Evolutionary conservation across 2,113 vertebrate genomes (phyloP).

Genomic region (Spermophilus dauricus): DNA sequence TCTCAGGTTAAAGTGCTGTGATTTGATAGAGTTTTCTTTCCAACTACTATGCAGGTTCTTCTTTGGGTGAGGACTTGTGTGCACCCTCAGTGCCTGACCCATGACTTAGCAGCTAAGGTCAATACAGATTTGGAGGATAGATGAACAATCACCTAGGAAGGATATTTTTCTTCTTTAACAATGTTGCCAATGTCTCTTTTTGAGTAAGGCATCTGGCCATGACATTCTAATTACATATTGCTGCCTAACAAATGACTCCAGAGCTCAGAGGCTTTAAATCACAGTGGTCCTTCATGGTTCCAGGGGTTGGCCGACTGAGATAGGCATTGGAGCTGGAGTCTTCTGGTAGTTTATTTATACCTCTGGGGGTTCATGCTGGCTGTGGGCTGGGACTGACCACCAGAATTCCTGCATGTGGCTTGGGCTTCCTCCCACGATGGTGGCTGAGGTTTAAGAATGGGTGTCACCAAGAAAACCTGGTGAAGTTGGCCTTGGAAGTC

Average conservation of each 20-base stretch:
- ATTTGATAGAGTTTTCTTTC: neutral
- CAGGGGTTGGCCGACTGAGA: accelerated
- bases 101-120: accelerated
- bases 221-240: accelerated
- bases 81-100: neutral
- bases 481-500: neutral
- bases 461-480: neutral
- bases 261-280: too few species aligned
- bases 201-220: neutral
- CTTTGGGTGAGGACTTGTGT: too few species aligned
- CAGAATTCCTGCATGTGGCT: accelerated
- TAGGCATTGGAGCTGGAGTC: neutral
- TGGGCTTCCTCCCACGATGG: neutral
- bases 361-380: neutral
- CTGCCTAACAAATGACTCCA: neutral
- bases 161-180: neutral
- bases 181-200: accelerated
- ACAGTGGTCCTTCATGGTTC: accelerated
- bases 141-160: accelerated
- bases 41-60: accelerated
- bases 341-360: neutral
- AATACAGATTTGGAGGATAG: accelerated
- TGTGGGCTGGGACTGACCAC: neutral
- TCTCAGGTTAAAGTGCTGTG: neutral
- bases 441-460: neutral